Evolutionary conservation across 1,140 invertebrate species (phyloP).

Genomic region (Drosophila teissieri): DNA sequence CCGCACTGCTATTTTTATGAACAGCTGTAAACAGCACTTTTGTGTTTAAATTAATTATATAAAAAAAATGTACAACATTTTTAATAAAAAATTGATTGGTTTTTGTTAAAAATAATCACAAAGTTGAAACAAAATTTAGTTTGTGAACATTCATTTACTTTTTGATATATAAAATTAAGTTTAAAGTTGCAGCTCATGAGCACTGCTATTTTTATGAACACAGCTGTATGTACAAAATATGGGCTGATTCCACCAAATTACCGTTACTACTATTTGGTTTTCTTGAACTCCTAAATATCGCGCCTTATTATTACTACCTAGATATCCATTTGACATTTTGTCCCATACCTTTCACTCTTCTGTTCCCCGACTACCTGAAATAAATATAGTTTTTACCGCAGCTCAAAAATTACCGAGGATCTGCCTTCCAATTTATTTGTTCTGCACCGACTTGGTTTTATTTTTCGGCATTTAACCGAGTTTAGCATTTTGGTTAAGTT

Average conservation of each 20-base stretch:
- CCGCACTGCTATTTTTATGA: too few species aligned
- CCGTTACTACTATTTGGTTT: constrained; percentile 24
- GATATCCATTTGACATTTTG: constrained; percentile 41
- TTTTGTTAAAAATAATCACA: too few species aligned
- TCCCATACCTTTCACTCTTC: neutral
- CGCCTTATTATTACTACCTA: constrained; percentile 49
- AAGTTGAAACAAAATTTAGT: too few species aligned
- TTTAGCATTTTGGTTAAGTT: constrained; percentile 66
- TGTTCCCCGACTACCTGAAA: constrained; percentile 4
- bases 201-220: too few species aligned
- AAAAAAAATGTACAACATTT: too few species aligned
- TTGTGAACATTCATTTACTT: too few species aligned
- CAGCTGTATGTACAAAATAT: constrained; percentile 3
- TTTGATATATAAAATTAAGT: too few species aligned
- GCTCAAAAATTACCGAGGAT: constrained; percentile 51
- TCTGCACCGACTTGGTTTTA: constrained; percentile 32
- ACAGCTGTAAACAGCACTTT: too few species aligned
- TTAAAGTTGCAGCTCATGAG: too few species aligned
- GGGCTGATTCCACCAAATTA: constrained; percentile 31
- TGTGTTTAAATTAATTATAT: too few species aligned
- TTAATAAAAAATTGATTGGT: too few species aligned
- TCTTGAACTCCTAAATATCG: constrained; percentile 8
- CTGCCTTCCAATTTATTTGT: constrained; percentile 32
- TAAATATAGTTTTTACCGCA: constrained; percentile 30
- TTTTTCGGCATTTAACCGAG: constrained; percentile 64